Base-by-base conservation (phyloP, 1,140 invertebrate species). In the Acromyrmex echinatior region DNA sequence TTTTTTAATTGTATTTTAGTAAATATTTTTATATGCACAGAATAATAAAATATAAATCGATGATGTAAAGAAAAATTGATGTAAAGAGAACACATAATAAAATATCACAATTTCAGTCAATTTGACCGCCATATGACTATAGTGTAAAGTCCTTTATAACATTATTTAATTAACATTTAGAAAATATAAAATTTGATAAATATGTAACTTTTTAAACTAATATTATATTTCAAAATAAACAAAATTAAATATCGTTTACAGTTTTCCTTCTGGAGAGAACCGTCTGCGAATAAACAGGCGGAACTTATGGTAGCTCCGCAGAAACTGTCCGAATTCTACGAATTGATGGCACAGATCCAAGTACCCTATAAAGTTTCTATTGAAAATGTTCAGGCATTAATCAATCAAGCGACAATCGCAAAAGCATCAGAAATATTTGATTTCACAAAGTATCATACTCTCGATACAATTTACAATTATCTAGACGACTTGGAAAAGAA, bases 181-280 rank as follows among this genome's bases (percentile, higher is more conserved):
- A 51, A 51, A 16, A 51, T 51, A 51, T 51, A 51, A 51, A 51
- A 51, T 3, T 14, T 51, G 3, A 51, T 14, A 51, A 51, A 51
- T 16, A 51, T 51, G 49, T 51, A 51, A 51, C 49, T 51, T 14
- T 51, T 16, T 16, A 51, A 51, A 51, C 4, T 51, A 51, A 51
- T 14, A 51, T 51, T 51, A 51, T 16, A 51, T 51, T 51, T 51
- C 16, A 51, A 25, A 16, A 51, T 51, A 51, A 51, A 51, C 3
- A 51, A 51, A 14, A 51, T 16, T 51, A 51, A 51, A 62, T 2
- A 66, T 39, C 7, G 2, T 45, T 39, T 66, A 66, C 18, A 66
- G 65, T 39, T 66, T 39, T n/a, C 35, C 10, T 21, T 66, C n/a
- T 66, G 65, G 65, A 66, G 63, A 12, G 77, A 66, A 39, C 65